Percentiles rank a stretch among this genome's conserved stretches.
phyloP scores from a whole-genome alignment of 1,140 invertebrate genomes.

The Cotesia glomerata region DNA sequence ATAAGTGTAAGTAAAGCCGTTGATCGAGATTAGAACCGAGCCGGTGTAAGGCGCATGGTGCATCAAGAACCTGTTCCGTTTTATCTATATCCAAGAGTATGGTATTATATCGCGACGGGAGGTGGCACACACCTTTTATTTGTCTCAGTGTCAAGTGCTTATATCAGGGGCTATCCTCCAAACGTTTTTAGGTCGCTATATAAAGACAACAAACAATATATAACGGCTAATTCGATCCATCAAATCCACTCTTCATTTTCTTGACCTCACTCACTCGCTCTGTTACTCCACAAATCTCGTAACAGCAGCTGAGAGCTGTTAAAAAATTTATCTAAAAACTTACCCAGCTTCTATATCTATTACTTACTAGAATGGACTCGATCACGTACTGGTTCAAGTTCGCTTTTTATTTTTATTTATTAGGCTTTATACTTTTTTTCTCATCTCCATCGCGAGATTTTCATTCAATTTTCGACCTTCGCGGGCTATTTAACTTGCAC shows the following conservation, averaged over 20 bases:
- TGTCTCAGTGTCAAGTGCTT: not conserved
- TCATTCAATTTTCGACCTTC: conserved; percentile 10
- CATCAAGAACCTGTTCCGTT: conserved; percentile 8
- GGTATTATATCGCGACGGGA: too few relatives aligned
- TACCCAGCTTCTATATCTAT: not conserved
- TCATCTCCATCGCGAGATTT: not conserved
- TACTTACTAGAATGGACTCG: conserved; percentile 8
- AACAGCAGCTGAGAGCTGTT: not conserved
- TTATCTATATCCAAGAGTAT: too few relatives aligned
- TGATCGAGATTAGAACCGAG: conserved; percentile 15
- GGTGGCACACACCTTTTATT: not conserved
- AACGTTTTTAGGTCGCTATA: not conserved
- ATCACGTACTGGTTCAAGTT: conserved; percentile 25
- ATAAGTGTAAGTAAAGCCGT: not conserved
- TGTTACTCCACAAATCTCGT: not conserved
- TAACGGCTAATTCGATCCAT: too few relatives aligned
- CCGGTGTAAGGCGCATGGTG: not conserved
- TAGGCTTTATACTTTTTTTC: not conserved
- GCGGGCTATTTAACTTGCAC: conserved; percentile 11
- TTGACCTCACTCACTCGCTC: too few relatives aligned
- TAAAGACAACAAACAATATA: too few relatives aligned
- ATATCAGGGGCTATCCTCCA: not conserved
- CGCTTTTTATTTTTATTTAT: not conserved
- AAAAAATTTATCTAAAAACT: not conserved
- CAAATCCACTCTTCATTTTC: too few relatives aligned